Base-by-base conservation (phyloP, 23 tunicate genomes). In the Oikopleura vanhoeffeni region DNA sequence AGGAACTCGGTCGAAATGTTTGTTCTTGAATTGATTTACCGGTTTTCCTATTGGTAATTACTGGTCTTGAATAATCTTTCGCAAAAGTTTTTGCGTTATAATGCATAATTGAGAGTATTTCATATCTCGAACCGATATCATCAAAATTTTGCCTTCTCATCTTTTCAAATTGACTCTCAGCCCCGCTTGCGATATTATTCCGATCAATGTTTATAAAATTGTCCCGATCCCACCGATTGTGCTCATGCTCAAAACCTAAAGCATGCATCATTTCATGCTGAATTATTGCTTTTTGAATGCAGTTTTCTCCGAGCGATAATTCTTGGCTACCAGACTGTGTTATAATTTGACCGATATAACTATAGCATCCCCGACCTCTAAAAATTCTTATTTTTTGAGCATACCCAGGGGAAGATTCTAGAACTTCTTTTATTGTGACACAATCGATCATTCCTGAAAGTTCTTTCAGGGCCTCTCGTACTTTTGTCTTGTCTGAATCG, bases 211-310 rank as follows among this genome's bases (percentile, higher is more conserved):
- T 71, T 28, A 71, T 38, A 71, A 18, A 71, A 18, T 71, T 4
- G 32, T 71, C 35, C 38, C 79, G 79, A 71, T 71, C 79, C 2
- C 36, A 38, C 4, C 79, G 79, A 71, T 71, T 71, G 3, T 71
- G 79, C 35, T 71, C 79, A 32, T 71, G 79, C 27, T 28, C 38
- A 2, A 18, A 13, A 3, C 79, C 79, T 33, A 71, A 38, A 33
- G 79, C 79, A 71, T 71, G 79, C 27, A 32, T 13, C 35, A 71
- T 71, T 30, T 71, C 79, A 38, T 71, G 79, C 79, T 13, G 79
- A 18, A 30, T 71, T 30, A 71, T 38, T 28, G 36, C 79, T 38
- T 30, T 71, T 30, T 18, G 27, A 4, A 13, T 13, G 79, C 79
- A 71, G 2, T 3, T 32, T 13, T 32, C 38, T 18, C 4, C 79